These are phyloP conservation scores for Brenthis hecate DNA, from an alignment of 2,888 invertebrate genomes.

Conservation along the genomic window DNA sequence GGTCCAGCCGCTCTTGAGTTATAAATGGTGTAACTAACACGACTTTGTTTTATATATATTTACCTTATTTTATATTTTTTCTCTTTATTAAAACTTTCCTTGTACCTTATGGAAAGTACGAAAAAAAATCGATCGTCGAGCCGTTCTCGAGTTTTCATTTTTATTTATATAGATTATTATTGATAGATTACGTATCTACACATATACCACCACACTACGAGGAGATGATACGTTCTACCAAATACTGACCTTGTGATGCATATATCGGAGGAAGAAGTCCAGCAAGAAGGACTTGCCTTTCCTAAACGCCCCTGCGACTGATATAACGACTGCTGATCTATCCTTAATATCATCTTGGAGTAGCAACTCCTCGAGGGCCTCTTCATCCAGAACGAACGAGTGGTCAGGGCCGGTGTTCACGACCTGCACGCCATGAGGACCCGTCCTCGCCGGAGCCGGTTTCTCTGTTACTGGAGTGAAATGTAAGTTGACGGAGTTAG, in stretches of 20 bases:
- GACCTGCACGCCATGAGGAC: constrained; percentile 88
- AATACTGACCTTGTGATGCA: constrained; percentile 91
- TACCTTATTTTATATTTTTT: no score
- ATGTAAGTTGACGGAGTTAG: neutral
- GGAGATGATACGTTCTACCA: neutral
- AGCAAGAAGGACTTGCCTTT: constrained; percentile 99
- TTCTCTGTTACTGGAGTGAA: constrained; percentile 58
- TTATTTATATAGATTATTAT: no score
- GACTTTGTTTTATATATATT: no score
- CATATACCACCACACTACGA: no score
- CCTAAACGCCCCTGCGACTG: constrained; percentile 98
- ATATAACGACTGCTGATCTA: constrained; percentile 94
- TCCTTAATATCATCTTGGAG: constrained; percentile 91
- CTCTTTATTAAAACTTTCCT: no score
- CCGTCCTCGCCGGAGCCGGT: constrained; percentile 52
- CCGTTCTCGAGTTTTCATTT: no score
- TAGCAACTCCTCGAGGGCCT: constrained; percentile 87
- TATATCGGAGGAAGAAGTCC: constrained; percentile 97
- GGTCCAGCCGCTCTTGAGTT: no score
- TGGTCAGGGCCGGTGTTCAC: constrained; percentile 93
- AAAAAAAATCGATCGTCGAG: no score
- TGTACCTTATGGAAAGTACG: no score
- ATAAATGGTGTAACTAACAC: no score
- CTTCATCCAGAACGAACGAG: constrained; percentile 93
- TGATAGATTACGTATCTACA: no score